Evolutionary conservation across 2,888 invertebrate genomes (phyloP), one percentile per base, ranked within the genome.

Genomic region (Allophyes oxyacanthae): DNA sequence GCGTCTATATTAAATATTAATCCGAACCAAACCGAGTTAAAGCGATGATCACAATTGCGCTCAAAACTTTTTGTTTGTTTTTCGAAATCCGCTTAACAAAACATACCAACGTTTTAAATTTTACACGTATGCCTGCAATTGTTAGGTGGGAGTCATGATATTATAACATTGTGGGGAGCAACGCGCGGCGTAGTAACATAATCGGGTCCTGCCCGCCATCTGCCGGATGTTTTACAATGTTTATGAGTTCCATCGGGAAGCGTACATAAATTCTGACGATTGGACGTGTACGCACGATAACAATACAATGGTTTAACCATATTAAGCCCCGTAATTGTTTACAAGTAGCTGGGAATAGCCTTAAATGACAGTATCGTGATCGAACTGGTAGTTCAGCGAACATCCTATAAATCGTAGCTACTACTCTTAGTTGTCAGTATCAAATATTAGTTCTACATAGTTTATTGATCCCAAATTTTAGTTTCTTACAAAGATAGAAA

Each of bases 151-250:
- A 63, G 72, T 71, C 74, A 75, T 77, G 56, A 68, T 79, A 78
- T 78, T 81, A 72, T 75, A 73, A 75, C 74, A 51, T 68, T 71
- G 64, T 55, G 62, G 68, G 62, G 53, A 58, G 43, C 54, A 45
- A 20, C 38, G 60, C 52, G 52, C 66, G 55, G 73, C 71, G 69
- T 69, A 77, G 81, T 75, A 80, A 83, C 85, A 89, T 90, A 88
- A 90, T 89, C 91, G 82, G 28, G 28, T 76, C 77, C 79, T 87
- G 86, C 83, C 82, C 84, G 85, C 89, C 90, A 91, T 89, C 88
- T 91, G 90, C 88, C 92, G 92, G 92, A 92, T 90, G 90, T 91
- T 92, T 88, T 92, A 88, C 91, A 91, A 90, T 90, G 90, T 92
- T 91, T 92, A 92, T 92, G 89, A 90, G 89, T 85, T 85, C 85